Base-by-base conservation (phyloP, 2,113 vertebrate species). In the Okapia johnstoni region DNA sequence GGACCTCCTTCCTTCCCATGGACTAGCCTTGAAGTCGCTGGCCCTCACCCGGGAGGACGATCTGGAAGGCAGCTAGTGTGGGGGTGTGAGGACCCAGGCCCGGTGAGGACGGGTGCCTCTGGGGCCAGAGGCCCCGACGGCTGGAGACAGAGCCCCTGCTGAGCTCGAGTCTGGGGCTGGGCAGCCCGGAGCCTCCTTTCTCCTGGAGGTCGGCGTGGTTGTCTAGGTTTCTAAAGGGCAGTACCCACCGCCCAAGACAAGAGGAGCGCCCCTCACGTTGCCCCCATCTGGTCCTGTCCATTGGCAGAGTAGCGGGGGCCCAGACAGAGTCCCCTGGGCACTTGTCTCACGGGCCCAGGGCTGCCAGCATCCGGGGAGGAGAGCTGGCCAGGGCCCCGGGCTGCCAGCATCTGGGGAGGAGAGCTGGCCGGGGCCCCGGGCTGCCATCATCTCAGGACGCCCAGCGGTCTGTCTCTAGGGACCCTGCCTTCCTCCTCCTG, bases 331-430 rank as follows among this genome's bases (percentile, higher is more conserved):
- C 26, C 43, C 55, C 2, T 33, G 17, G 46, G 57, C 7, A 81
- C 55, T 77, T 30, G 2, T 6, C 54, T 23, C 40, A 2, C 0
- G 7, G 76, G 50, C 40, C 15, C 5, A 10, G 10, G 17, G 50
- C 36, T 6, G 13, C 48, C 11, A 8, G 36, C 2, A 0, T 23
- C 57, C 5, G 1, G 48, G 12, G 11, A 55, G 13, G 23, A 6
- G 5, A 25, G 25, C 25, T 6, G 26, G 5, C 25, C 1, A 5
- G 7, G 77, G 36, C 3, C 1, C 73, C 3, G 1, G 28, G 81
- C 26, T 7, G 2, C 26, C 0, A 0, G n/a, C n/a, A n/a, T n/a
- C 5, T 0, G 1, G 48, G 12, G 11, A 55, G 13, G 23, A 6
- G 5, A 25, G 25, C 25, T 6, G 26, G 5, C 25, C 1, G 7